phyloP scores from a whole-genome alignment of 1,140 invertebrate species.

The Phortica variegata region DNA sequence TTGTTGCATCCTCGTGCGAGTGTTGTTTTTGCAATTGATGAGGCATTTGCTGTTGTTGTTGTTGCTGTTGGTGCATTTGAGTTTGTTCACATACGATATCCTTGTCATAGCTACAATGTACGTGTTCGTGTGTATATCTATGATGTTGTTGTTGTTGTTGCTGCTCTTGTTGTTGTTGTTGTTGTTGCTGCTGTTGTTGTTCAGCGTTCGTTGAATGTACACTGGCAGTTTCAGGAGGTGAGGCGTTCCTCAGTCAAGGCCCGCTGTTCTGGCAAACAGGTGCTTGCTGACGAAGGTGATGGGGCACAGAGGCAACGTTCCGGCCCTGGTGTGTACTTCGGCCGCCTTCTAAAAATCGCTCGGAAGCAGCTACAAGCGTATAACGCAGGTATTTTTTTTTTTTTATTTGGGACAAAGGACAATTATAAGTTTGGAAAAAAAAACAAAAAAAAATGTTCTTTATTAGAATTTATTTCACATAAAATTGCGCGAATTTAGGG shows the following conservation, averaged over 20 bases:
- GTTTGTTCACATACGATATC: constrained; percentile 54
- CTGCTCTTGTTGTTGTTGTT: constrained; percentile 29
- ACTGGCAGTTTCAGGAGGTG: constrained; percentile 56
- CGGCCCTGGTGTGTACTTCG: constrained; percentile 57
- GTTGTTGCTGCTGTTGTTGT: constrained; percentile 22
- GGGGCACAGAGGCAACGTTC: constrained; percentile 57
- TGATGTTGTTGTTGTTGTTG: constrained; percentile 27
- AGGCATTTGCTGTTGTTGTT: constrained; percentile 14
- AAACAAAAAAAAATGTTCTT: too few species aligned
- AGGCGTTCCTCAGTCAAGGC: constrained; percentile 58
- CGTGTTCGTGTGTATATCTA: constrained; percentile 43
- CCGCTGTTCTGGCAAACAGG: constrained; percentile 57
- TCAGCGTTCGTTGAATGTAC: constrained; percentile 49
- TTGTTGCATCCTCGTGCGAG: constrained; percentile 7
- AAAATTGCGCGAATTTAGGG: constrained; percentile 1
- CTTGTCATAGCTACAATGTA: constrained; percentile 56
- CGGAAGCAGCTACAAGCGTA: constrained; percentile 63
- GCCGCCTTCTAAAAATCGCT: constrained; percentile 64
- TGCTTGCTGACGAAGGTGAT: constrained; percentile 58
- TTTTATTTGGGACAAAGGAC: too few species aligned
- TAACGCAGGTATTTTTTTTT: neutral
- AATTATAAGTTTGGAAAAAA: too few species aligned
- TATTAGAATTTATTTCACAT: too few species aligned
- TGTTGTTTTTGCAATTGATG: constrained; percentile 17
- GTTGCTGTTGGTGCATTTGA: constrained; percentile 27